Base-by-base conservation (phyloP, 2,797 vertebrate genomes). In the Sebastes hubbsi region DNA sequence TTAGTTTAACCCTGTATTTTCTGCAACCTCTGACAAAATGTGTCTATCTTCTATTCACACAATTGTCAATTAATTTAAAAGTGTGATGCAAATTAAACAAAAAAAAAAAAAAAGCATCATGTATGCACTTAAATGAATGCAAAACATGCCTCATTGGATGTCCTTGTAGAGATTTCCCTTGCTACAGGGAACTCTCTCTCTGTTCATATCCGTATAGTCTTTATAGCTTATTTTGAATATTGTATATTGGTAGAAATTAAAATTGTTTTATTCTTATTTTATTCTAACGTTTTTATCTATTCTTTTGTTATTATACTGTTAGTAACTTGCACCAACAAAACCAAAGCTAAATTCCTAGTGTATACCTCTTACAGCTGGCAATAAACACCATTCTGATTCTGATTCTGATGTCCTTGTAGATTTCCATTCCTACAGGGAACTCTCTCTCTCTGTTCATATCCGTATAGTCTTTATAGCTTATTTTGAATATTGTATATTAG, bases 1-100 rank as follows among this genome's bases (percentile, higher is more conserved):
- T 79, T 67, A 66, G 77, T 88, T 91, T 89, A 91, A 92, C 84
- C 91, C 87, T 80, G 38, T 88, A 61, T 82, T 84, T 78, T 82
- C 81, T 88, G 72, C 54, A 75, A 29, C 60, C 70, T 22, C 36
- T 77, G 55, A 49, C 55, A 71, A 30, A 73, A 62, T 24, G n/a
- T 58, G 29, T 58, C 20, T 30, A 6, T 68, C 34, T 78, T 24
- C 8, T 34, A 59, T 24, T 36, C 56, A 36, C 30, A 4, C 4
- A 34, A 14, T 71, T 42, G 46, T 42, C 3, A 65, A 24, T 49
- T 6, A 32, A 29, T 59, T 78, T 62, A 22, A 67, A 78, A 24
- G 22, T 77, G 46, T 54, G 8, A 36, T 60, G 56, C n/a, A 72
- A 71, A 72, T 72, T 14, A 66, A 81, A 65, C 24, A 59, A 36